Percentiles rank a stretch among this genome's conserved stretches.
Conservation (phyloP, 1,140 invertebrate species). For the Drosophila auraria region DNA sequence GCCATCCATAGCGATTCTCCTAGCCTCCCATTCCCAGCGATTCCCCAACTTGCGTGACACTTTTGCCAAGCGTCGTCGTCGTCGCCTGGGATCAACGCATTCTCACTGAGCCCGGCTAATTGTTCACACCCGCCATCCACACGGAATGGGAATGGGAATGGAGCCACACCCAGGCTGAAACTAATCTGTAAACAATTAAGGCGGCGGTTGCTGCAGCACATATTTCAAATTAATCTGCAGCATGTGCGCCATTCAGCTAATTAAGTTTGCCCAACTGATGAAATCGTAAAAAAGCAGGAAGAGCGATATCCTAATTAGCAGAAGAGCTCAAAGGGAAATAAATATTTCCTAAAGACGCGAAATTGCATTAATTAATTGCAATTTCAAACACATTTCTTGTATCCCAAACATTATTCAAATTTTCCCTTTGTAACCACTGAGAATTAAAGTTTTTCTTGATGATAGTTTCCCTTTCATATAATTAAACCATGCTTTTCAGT, state of each 20-base stretch:
- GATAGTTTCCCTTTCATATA: not conserved
- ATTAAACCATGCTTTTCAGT: not conserved
- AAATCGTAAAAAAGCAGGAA: constrained; percentile 21
- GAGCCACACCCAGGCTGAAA: constrained; percentile 70
- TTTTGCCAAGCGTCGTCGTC: constrained; percentile 57
- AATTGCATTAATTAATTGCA: not conserved
- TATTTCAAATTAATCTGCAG: constrained; percentile 75
- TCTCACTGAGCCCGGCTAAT: constrained; percentile 57
- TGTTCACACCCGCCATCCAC: constrained; percentile 67
- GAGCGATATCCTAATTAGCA: not conserved
- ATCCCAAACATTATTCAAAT: not conserved
- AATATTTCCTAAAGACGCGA: not conserved
- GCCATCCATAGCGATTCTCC: not conserved
- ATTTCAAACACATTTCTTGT: not conserved
- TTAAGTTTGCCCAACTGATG: constrained; percentile 49
- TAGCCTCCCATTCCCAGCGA: not conserved
- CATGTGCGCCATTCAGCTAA: constrained; percentile 73
- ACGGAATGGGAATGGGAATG: constrained; percentile 7
- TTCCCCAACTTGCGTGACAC: constrained; percentile 69
- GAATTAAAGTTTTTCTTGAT: not conserved
- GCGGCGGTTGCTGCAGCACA: constrained; percentile 40
- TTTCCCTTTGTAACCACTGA: not conserved
- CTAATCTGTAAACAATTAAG: constrained; percentile 79
- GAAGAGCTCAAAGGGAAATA: constrained; percentile 5
- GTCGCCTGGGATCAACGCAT: constrained; percentile 37